Evolutionary conservation across 2,888 invertebrate species (phyloP).

Genomic region (Melanophora roralis): DNA sequence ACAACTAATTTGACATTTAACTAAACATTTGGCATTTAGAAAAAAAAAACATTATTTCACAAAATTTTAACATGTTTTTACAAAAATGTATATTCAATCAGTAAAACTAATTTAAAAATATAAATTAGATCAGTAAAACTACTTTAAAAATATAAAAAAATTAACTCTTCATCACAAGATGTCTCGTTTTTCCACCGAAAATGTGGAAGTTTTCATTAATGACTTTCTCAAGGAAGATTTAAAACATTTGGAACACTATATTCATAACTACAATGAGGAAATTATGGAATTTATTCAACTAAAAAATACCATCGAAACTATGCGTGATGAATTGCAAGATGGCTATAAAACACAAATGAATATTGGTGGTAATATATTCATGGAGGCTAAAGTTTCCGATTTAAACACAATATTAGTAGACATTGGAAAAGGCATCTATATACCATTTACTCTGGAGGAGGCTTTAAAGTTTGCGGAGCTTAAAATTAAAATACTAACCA

Average conservation of each 20-base stretch:
- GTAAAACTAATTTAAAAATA: too few relatives aligned
- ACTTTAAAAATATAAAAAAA: too few relatives aligned
- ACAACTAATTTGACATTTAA: slow-evolving; percentile 7
- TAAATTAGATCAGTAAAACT: too few relatives aligned
- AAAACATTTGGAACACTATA: slow-evolving; percentile 79
- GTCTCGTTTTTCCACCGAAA: slow-evolving; percentile 58
- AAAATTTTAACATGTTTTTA: not conserved
- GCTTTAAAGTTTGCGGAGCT: slow-evolving; percentile 84
- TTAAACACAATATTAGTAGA: slow-evolving; percentile 84
- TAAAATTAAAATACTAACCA: slow-evolving; percentile 82
- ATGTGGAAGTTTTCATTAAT: slow-evolving; percentile 85
- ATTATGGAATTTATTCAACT: slow-evolving; percentile 86
- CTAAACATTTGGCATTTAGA: slow-evolving; percentile 6
- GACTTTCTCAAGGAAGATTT: slow-evolving; percentile 86
- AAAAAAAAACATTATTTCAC: not conserved
- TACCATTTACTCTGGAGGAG: slow-evolving; percentile 85
- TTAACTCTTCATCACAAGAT: not conserved
- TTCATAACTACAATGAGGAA: slow-evolving; percentile 82
- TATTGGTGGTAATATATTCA: slow-evolving; percentile 90
- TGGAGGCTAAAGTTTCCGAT: slow-evolving; percentile 81
- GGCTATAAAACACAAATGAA: slow-evolving; percentile 85
- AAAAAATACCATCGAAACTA: slow-evolving; percentile 83
- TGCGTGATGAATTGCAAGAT: slow-evolving; percentile 79
- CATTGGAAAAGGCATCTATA: slow-evolving; percentile 85
- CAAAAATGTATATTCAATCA: too few relatives aligned